Percentiles rank a stretch among this genome's conserved stretches.
Conservation (phyloP, 2,888 invertebrate species). For the Rotaria macrura region DNA sequence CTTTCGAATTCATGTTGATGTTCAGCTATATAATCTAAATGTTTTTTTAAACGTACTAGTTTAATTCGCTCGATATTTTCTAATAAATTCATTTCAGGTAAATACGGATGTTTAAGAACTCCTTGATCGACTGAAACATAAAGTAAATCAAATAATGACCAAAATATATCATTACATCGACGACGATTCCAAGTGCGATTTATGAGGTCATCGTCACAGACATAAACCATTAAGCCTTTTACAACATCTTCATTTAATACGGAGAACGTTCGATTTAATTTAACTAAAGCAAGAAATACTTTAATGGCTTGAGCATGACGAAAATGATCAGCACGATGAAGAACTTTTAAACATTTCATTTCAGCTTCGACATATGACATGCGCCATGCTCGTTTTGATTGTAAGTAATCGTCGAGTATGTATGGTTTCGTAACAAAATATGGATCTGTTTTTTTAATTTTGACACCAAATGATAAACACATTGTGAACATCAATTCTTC, state of each 20-base stretch:
- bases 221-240: background rate
- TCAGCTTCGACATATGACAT: background rate
- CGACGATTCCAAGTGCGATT: background rate
- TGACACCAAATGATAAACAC: background rate
- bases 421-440: background rate
- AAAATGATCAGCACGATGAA: constrained; percentile 6
- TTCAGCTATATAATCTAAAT: background rate
- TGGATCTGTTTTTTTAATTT: background rate
- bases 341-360: background rate
- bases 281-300: background rate
- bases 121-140: background rate
- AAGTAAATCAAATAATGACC: constrained; percentile 1
- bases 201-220: background rate
- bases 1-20: background rate
- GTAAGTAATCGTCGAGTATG: too few species aligned
- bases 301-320: background rate
- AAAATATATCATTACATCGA: background rate
- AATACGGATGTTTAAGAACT: background rate
- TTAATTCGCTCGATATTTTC: background rate
- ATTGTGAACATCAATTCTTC: background rate
- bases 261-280: background rate
- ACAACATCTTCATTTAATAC: background rate
- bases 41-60: background rate
- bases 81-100: constrained; percentile 6
- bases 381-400: background rate